These are phyloP conservation scores for Ibycter americanus DNA, from an alignment of 2,797 vertebrate species.

Conservation along the genomic window DNA sequence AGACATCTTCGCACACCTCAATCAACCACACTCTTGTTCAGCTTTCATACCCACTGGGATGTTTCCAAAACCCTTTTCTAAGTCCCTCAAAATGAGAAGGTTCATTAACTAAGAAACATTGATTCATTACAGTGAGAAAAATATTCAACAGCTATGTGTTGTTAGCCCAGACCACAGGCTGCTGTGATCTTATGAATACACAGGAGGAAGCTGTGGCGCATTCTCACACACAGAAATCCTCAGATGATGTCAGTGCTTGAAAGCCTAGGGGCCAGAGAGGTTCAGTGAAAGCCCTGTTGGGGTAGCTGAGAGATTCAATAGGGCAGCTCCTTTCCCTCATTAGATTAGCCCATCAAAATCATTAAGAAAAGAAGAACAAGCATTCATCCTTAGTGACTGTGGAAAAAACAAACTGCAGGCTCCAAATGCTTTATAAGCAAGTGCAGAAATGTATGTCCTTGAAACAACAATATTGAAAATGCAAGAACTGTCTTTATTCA, in stretches of 20 bases:
- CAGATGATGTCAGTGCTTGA: not conserved
- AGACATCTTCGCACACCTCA: not conserved
- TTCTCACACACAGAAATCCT: not conserved
- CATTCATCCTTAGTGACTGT: not conserved
- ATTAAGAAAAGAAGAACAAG: not conserved
- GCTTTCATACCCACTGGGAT: not conserved
- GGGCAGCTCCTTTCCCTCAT: not conserved
- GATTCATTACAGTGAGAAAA: conserved; percentile 13
- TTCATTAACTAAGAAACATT: conserved; percentile 46
- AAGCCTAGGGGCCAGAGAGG: not conserved
- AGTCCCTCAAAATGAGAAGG: not conserved
- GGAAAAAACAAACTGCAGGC: not conserved
- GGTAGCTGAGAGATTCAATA: not conserved
- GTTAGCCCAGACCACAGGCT: not conserved
- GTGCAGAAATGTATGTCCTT: not conserved
- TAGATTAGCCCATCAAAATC: not conserved
- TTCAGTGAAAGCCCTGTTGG: not conserved
- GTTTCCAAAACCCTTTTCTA: conserved; percentile 4
- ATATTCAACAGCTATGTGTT: not conserved
- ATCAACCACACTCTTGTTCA: not conserved
- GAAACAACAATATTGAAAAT: not conserved
- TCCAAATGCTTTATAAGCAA: not conserved
- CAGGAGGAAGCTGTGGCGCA: conserved; percentile 19
- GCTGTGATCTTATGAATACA: conserved; percentile 28
- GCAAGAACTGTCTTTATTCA: not conserved